Evolutionary conservation across 2,888 invertebrate species (phyloP).

Genomic region (Argyresthia albistria): DNA sequence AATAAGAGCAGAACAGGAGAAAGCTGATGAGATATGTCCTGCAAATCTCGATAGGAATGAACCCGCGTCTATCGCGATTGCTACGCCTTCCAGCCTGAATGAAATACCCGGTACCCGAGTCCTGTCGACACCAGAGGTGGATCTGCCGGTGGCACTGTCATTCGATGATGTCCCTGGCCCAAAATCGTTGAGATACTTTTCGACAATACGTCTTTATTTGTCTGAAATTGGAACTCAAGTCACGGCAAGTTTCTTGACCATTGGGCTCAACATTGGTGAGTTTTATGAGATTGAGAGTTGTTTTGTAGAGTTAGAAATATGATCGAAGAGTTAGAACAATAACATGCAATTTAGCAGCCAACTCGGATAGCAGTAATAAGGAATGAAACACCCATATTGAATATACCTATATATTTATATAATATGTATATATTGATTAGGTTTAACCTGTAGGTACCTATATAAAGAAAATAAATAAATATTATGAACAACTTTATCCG

Average conservation of each 20-base stretch:
- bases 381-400: too few species aligned
- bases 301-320: too few species aligned
- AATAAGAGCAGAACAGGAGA: background rate
- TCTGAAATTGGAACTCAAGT: conserved; percentile 76
- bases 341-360: too few species aligned
- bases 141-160: conserved; percentile 40
- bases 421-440: too few species aligned
- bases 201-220: conserved; percentile 72
- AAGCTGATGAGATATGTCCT: background rate
- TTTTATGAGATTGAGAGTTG: conserved; percentile 6
- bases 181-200: conserved; percentile 65
- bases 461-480: too few species aligned
- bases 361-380: too few species aligned
- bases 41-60: background rate
- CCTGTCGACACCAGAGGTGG: conserved; percentile 39
- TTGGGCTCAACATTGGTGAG: conserved; percentile 66
- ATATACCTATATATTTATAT: too few species aligned
- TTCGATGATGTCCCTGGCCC: conserved; percentile 80
- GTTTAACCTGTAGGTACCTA: too few species aligned
- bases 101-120: conserved; percentile 8
- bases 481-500: too few species aligned
- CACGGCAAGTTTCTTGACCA: conserved; percentile 62
- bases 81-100: too few species aligned
- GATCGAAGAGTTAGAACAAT: too few species aligned
- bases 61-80: too few species aligned